Evolutionary conservation across 1,140 invertebrate species (phyloP).

Genomic region (Drosophila mojavensis): DNA sequence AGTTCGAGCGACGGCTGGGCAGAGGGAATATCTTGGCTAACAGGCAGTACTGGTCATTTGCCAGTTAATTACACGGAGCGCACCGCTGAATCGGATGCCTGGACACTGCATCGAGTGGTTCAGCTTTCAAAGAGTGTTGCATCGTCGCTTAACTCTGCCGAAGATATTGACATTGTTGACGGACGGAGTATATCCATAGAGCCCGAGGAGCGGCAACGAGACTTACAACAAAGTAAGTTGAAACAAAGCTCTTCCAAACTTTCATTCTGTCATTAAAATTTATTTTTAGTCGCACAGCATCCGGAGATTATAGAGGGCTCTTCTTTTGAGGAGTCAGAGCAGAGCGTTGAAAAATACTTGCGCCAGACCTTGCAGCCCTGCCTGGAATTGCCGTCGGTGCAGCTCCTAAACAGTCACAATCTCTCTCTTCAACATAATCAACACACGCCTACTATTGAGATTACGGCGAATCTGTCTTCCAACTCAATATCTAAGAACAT

Average conservation of each 20-base stretch:
- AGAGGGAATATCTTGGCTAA: slow-evolving; percentile 94
- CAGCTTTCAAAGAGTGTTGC: slow-evolving; percentile 85
- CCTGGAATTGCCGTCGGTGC: slow-evolving; percentile 69
- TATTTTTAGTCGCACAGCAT: slow-evolving; percentile 45
- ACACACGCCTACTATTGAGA: slow-evolving; percentile 75
- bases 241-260: neutral
- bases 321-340: slow-evolving; percentile 78
- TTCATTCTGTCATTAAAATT: neutral
- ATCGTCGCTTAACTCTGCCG: slow-evolving; percentile 84
- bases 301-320: slow-evolving; percentile 74
- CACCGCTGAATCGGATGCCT: slow-evolving; percentile 94
- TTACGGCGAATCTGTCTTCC: slow-evolving; percentile 73
- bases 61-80: slow-evolving; percentile 92
- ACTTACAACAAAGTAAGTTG: slow-evolving; percentile 53
- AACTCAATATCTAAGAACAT: slow-evolving; percentile 58
- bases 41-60: slow-evolving; percentile 90
- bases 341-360: slow-evolving; percentile 79
- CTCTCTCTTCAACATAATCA: slow-evolving; percentile 64
- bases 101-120: slow-evolving; percentile 92
- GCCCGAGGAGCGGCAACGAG: slow-evolving; percentile 66
- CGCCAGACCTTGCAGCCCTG: slow-evolving; percentile 76
- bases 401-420: slow-evolving; percentile 58
- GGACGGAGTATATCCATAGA: slow-evolving; percentile 84
- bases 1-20: slow-evolving; percentile 93
- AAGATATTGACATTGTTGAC: slow-evolving; percentile 85